These are phyloP conservation scores for Phrynocephalus guinanensis DNA, from an alignment of 2,797 vertebrate species.

Conservation along the genomic window DNA sequence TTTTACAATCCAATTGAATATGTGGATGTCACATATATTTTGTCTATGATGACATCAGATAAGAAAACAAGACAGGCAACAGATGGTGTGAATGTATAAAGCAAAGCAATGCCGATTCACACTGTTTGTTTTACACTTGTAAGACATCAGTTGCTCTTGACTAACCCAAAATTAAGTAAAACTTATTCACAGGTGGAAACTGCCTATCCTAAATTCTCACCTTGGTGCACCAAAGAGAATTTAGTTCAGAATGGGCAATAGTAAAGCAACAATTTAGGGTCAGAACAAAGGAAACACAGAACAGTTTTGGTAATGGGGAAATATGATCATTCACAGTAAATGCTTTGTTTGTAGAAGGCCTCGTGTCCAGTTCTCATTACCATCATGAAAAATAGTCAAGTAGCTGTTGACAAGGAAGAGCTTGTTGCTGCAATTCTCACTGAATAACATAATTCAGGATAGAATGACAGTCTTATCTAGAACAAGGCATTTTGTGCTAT, in stretches of 20 bases:
- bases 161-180: not conserved
- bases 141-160: not conserved
- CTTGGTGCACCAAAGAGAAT: rapidly evolving
- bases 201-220: not conserved
- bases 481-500: not conserved
- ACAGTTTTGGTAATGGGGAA: not conserved
- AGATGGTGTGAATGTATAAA: no score
- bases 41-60: not conserved
- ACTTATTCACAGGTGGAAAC: not conserved
- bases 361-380: not conserved
- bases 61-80: no score
- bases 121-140: not conserved
- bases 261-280: constrained; percentile 12
- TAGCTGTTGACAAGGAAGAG: not conserved
- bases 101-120: not conserved
- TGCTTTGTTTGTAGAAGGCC: not conserved
- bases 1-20: not conserved
- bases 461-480: not conserved
- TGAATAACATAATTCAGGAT: not conserved
- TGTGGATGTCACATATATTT: no score
- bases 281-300: not conserved
- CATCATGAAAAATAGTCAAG: not conserved
- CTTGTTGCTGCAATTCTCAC: not conserved
- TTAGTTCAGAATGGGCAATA: not conserved
- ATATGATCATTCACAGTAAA: not conserved